These are phyloP conservation scores for Capitulum mitella DNA, from an alignment of 2,888 invertebrate genomes.

Conservation along the genomic window DNA sequence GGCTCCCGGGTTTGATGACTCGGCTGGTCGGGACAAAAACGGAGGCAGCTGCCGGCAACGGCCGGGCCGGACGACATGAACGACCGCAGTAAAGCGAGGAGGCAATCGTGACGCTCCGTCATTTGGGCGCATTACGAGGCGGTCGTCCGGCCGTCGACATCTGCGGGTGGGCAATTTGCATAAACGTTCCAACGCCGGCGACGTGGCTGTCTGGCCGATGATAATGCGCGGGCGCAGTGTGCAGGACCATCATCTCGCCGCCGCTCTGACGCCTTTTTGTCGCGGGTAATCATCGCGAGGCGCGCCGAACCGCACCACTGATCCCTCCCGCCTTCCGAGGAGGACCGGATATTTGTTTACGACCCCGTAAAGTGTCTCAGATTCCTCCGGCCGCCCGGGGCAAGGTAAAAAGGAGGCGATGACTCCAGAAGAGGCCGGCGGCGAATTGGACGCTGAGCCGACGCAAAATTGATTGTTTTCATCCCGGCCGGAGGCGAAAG, in stretches of 20 bases:
- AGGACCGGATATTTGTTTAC: constrained; percentile 13
- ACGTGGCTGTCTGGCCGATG: not conserved
- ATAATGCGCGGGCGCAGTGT: not conserved
- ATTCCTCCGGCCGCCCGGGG: not conserved
- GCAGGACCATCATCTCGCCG: not conserved
- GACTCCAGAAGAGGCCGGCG: not conserved
- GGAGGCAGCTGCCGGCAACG: not conserved
- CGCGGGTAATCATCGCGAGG: not conserved
- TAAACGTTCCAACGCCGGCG: not conserved
- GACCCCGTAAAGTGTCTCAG: not conserved
- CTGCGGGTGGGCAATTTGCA: not conserved
- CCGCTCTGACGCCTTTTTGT: not conserved
- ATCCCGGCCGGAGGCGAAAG: not conserved
- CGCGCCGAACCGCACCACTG: not conserved
- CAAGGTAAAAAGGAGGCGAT: not conserved
- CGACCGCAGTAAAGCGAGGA: constrained; percentile 7
- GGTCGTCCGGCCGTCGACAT: not conserved
- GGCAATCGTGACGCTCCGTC: not conserved
- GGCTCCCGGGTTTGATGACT: not conserved
- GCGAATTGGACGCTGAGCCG: too few relatives aligned
- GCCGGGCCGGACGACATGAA: not conserved
- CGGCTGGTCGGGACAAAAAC: constrained; percentile 6
- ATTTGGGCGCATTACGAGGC: not conserved
- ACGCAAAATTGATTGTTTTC: not conserved
- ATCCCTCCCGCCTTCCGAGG: not conserved